Percentiles rank a stretch among this genome's conserved stretches.
phyloP scores from a whole-genome alignment of 2,797 vertebrate genomes.

The Danio jaintianensis region DNA sequence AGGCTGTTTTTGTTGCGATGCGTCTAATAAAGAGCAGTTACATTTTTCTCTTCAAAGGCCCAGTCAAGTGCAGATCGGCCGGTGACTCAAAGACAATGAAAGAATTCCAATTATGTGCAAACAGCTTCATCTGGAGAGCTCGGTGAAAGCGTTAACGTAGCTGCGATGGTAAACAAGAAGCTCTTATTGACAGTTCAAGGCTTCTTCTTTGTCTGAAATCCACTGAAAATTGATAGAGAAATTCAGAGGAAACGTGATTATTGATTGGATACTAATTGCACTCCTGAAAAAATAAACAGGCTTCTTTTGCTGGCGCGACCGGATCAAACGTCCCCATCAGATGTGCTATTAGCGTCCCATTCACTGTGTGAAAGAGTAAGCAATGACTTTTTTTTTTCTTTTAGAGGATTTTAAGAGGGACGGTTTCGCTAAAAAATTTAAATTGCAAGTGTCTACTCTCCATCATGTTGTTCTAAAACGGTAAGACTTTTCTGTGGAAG shows the following conservation, averaged over 20 bases:
- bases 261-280: constrained; percentile 67
- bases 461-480: background rate
- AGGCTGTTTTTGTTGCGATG: constrained; percentile 30
- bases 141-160: background rate
- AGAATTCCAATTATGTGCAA: constrained; percentile 57
- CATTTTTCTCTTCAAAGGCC: constrained; percentile 33
- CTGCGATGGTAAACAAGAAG: constrained; percentile 38
- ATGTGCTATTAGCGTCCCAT: constrained; percentile 62
- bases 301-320: constrained; percentile 44
- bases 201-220: constrained; percentile 65
- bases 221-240: constrained; percentile 71
- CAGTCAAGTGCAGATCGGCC: constrained; percentile 46
- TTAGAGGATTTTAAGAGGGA: constrained; percentile 17
- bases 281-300: constrained; percentile 62
- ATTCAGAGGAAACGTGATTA: constrained; percentile 64
- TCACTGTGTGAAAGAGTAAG: constrained; percentile 53
- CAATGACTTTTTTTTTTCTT: constrained; percentile 8
- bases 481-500: background rate
- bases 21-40: constrained; percentile 24
- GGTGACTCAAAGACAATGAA: constrained; percentile 51
- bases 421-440: background rate
- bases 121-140: constrained; percentile 32
- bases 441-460: background rate
- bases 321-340: constrained; percentile 65
- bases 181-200: constrained; percentile 62